Conservation (phyloP, 2,113 vertebrate species). For the Xiphias gladius region DNA sequence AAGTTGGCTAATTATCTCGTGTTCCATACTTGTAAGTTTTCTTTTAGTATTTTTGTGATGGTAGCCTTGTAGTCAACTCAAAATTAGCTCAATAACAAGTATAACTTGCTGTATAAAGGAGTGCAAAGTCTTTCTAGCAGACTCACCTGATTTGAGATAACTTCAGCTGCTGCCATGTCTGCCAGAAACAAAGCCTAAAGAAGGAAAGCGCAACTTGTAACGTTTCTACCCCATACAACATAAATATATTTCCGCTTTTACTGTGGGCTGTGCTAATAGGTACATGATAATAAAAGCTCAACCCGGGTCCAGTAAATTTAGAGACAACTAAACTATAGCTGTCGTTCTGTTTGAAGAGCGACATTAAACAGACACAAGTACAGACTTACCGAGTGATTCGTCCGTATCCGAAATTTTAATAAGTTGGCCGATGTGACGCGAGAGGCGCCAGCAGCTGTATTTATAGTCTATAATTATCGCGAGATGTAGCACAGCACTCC, state of each 20-base stretch:
- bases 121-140: not conserved
- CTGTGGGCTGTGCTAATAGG: not conserved
- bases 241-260: not conserved
- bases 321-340: not conserved
- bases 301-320: not conserved
- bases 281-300: not conserved
- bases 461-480: slow-evolving; percentile 72
- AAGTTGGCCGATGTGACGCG: not conserved
- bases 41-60: not conserved
- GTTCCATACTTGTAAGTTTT: not conserved
- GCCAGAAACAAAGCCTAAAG: slow-evolving; percentile 2
- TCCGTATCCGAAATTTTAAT: accelerated
- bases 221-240: not conserved
- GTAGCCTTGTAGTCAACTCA: not conserved
- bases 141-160: slow-evolving; percentile 71
- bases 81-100: not conserved
- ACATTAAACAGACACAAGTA: not conserved
- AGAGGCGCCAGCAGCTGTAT: not conserved
- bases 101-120: not conserved
- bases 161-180: slow-evolving; percentile 71
- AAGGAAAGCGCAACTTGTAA: not conserved
- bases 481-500: slow-evolving; percentile 33
- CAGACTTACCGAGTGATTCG: slow-evolving; percentile 11
- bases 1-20: not conserved
- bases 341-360: not conserved